These are phyloP conservation scores for Drosophila melanocephala DNA, from an alignment of 2,888 invertebrate species.

Conservation along the genomic window DNA sequence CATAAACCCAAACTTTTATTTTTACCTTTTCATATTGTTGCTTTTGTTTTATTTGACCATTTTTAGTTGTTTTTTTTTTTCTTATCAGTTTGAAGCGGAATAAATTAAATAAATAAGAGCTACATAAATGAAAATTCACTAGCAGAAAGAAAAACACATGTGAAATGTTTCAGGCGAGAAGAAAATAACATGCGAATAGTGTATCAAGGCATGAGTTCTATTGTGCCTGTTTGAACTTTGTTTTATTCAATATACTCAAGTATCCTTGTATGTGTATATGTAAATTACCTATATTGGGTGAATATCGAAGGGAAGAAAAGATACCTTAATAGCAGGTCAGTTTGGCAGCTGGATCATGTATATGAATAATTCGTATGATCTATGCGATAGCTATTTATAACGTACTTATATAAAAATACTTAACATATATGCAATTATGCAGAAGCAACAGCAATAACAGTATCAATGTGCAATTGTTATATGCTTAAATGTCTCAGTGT, in stretches of 20 bases:
- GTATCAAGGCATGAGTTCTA: slow-evolving; percentile 50
- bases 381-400: slow-evolving; percentile 49
- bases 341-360: slow-evolving; percentile 40
- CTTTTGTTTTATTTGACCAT: background rate
- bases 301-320: slow-evolving; percentile 4
- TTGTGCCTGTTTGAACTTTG: slow-evolving; percentile 46
- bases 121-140: slow-evolving; percentile 1
- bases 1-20: slow-evolving; percentile 48
- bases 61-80: background rate
- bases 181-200: slow-evolving; percentile 6
- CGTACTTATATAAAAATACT: slow-evolving; percentile 38
- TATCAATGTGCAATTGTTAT: slow-evolving; percentile 63
- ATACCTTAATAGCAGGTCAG: slow-evolving; percentile 5
- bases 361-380: slow-evolving; percentile 34
- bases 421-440: slow-evolving; percentile 47
- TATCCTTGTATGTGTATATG: slow-evolving; percentile 28
- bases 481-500: slow-evolving; percentile 49
- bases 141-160: slow-evolving; percentile 1
- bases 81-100: background rate
- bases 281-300: slow-evolving; percentile 12
- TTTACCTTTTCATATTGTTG: slow-evolving; percentile 11
- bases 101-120: background rate
- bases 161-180: slow-evolving; percentile 14
- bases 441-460: slow-evolving; percentile 52
- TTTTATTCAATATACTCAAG: background rate